Conservation (phyloP, 1,140 invertebrate species). For the Cardiocondyla obscurior region DNA sequence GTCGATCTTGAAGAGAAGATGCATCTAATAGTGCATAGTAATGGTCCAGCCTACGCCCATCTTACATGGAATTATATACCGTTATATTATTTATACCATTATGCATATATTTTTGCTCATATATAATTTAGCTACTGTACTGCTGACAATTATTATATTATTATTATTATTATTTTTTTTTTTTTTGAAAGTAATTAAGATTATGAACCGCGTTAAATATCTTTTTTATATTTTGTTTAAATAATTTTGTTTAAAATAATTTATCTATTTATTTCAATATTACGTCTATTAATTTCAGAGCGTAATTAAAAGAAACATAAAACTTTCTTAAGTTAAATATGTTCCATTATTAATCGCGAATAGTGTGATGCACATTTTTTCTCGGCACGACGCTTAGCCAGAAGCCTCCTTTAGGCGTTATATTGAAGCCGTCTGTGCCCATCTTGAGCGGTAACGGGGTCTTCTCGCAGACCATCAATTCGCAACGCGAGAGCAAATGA, state of each 20-base stretch:
- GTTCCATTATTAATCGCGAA: too few species aligned
- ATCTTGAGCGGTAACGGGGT: conserved; percentile 74
- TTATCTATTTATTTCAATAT: too few species aligned
- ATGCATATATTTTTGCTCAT: conserved; percentile 73
- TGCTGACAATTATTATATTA: not conserved
- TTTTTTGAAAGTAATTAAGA: conserved; percentile 1
- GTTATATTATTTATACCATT: conserved; percentile 78
- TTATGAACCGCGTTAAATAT: too few species aligned
- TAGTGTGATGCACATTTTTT: too few species aligned
- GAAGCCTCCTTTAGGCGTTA: conserved; percentile 71
- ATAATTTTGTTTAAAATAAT: too few species aligned
- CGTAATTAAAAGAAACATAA: too few species aligned
- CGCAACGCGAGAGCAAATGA: conserved; percentile 85
- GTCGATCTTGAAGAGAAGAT: conserved; percentile 50
- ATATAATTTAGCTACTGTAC: conserved; percentile 3
- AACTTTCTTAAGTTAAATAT: too few species aligned
- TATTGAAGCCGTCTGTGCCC: conserved; percentile 58
- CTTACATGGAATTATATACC: conserved; percentile 73
- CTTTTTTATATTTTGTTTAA: too few species aligned
- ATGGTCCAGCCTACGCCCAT: conserved; percentile 72
- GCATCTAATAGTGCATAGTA: conserved; percentile 33
- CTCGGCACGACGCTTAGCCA: conserved; percentile 73
- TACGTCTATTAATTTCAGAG: too few species aligned
- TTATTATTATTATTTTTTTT: too few species aligned
- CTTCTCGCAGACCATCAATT: conserved; percentile 80